Percentiles rank a stretch among this genome's conserved stretches.
These are phyloP conservation scores for Rhinolophus ferrumequinum DNA, from an alignment of 2,113 vertebrate species.

Conservation along the genomic window DNA sequence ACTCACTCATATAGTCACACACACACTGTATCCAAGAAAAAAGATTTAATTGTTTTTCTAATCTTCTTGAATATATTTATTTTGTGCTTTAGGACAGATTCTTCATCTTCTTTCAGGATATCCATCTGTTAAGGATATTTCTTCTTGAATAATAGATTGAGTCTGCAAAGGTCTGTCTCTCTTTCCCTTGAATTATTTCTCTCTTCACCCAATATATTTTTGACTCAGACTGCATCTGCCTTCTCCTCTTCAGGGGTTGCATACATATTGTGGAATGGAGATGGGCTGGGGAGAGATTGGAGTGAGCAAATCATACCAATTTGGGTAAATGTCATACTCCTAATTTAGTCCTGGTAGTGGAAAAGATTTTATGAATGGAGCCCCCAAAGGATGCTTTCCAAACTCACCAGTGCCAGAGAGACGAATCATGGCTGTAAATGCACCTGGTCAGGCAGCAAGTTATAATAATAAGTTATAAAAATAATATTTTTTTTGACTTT, in stretches of 20 bases:
- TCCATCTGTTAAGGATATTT: background rate
- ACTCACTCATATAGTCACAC: background rate
- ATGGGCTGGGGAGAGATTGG: background rate
- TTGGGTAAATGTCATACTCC: background rate
- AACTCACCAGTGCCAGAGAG: background rate
- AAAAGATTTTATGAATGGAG: background rate
- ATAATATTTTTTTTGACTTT: background rate
- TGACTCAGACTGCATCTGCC: background rate
- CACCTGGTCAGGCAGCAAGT: background rate
- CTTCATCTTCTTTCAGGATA: constrained; percentile 51
- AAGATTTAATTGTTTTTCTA: background rate
- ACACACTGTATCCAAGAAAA: background rate
- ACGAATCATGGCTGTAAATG: background rate
- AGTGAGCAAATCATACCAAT: background rate
- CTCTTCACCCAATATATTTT: constrained; percentile 2
- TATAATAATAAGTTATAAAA: too few species aligned
- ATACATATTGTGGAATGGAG: background rate
- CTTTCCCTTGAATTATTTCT: constrained; percentile 5
- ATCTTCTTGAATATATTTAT: constrained; percentile 37
- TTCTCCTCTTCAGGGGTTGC: background rate
- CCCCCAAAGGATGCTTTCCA: background rate
- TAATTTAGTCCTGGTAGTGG: background rate
- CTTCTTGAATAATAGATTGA: constrained; percentile 33
- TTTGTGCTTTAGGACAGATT: constrained; percentile 23
- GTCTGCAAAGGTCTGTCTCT: background rate